Percentiles rank a stretch among this genome's conserved stretches.
These are phyloP conservation scores for Tympanuchus pallidicinctus DNA, from an alignment of 2,113 vertebrate species.

Conservation along the genomic window DNA sequence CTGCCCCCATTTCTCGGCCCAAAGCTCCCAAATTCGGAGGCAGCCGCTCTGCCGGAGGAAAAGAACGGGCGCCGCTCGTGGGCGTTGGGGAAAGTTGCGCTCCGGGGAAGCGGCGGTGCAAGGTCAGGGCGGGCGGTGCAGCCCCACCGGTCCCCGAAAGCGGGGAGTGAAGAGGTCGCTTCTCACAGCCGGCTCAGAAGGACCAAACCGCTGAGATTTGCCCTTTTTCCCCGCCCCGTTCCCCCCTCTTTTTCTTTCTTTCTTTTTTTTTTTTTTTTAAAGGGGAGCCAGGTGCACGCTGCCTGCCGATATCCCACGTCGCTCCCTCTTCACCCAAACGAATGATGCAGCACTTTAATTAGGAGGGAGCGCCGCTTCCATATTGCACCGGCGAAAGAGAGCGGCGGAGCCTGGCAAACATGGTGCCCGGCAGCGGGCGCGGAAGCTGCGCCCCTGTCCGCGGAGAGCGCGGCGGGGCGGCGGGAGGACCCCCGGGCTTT, in stretches of 20 bases:
- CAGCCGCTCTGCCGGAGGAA: not conserved
- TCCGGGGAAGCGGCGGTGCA: not conserved
- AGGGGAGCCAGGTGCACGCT: not conserved
- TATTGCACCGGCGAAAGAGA: not conserved
- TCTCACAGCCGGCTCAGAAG: not conserved
- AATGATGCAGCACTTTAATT: slow-evolving; percentile 59
- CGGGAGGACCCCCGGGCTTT: not conserved
- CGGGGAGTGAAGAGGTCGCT: accelerated
- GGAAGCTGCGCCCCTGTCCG: slow-evolving; percentile 24
- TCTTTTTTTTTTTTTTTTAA: not conserved
- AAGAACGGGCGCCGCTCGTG: not conserved
- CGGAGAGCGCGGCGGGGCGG: not conserved
- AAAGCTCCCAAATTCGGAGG: not conserved
- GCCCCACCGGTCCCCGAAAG: not conserved
- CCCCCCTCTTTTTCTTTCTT: too few species aligned
- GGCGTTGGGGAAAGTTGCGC: not conserved
- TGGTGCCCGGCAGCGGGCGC: not conserved
- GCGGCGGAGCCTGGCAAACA: not conserved
- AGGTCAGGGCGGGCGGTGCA: not conserved
- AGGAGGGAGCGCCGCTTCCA: slow-evolving; percentile 24
- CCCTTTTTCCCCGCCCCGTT: not conserved
- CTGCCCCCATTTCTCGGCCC: not conserved
- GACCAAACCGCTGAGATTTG: not conserved
- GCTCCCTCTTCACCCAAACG: slow-evolving; percentile 31
- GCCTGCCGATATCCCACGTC: not conserved